Evolutionary conservation across 2,888 invertebrate species (phyloP), one percentile per base, ranked within the genome.

Genomic region (Uloborus plumipes): DNA sequence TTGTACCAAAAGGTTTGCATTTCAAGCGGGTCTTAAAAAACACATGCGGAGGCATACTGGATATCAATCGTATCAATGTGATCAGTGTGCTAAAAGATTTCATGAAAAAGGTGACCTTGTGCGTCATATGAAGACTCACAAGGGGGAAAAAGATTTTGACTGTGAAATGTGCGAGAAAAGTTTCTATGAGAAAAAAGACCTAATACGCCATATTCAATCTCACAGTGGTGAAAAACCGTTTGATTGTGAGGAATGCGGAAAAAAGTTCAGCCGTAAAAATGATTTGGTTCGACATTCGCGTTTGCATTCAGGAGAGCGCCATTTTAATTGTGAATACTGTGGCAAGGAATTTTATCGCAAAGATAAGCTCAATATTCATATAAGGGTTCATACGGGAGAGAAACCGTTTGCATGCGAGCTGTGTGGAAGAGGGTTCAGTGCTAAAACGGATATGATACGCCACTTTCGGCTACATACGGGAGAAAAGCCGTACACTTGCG

Each of bases 251-350:
- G 70, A 74, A 50, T 81, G 80, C 51, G 80, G 80, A 39, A 81
- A 70, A 50, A 74, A 70, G 51, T 81, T 81, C 49, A 70, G 80
- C 31, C 74, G 80, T 13, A 81, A 81, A 50, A 81, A 81, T 51
- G 80, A 81, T 47, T 58, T 81, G 16, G 55, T 81, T 16, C 62
- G 80, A 0, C 80, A 81, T 74, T 70, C 80, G 7, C 74, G 80
- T 15, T 26, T 81, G 20, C 80, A 81, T 39, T 70, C 80, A 16
- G 74, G 80, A 13, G 80, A 81, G 31, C 49, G 50, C 2, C 61
- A 81, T 39, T 81, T 70, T 15, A 81, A 81, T 39, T 81, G 80
- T 65, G 80, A 81, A 20, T 70, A 81, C 31, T 81, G 80, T 64
- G 74, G 74, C 1, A 81, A 81, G 50, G 74, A 75, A 49, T 81